Conservation (phyloP, 1,140 invertebrate genomes). For the Physella acuta region DNA sequence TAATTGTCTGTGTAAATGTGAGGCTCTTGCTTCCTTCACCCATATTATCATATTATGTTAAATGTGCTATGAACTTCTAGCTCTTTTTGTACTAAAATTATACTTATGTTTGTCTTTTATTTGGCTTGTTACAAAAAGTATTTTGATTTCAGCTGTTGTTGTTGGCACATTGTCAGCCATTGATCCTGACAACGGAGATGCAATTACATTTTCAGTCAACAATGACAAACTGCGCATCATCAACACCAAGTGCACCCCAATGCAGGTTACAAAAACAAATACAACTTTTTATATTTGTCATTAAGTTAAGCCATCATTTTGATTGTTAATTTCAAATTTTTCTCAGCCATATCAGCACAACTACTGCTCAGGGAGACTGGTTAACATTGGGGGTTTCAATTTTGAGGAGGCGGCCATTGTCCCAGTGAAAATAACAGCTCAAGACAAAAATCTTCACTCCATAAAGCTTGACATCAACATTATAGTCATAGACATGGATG, state of each 20-base stretch:
- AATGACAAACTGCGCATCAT: slow-evolving; percentile 25
- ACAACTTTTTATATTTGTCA: too few species aligned
- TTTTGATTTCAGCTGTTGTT: slow-evolving; percentile 27
- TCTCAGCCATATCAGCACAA: too few species aligned
- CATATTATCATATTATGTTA: too few species aligned
- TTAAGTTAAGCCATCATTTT: too few species aligned
- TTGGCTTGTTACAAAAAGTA: too few species aligned
- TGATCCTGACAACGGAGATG: slow-evolving; percentile 37
- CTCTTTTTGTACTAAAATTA: too few species aligned
- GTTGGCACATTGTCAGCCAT: slow-evolving; percentile 38
- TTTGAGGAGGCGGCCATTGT: slow-evolving; percentile 22
- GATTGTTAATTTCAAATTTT: too few species aligned
- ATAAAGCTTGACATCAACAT: slow-evolving; percentile 20
- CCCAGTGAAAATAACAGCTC: slow-evolving; percentile 22
- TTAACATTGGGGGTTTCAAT: slow-evolving; percentile 11
- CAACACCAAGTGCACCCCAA: slow-evolving; percentile 23
- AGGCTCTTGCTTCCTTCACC: too few species aligned
- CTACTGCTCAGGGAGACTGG: slow-evolving; percentile 27
- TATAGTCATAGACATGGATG: slow-evolving; percentile 33
- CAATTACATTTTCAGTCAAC: slow-evolving; percentile 23
- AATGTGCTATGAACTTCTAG: too few species aligned
- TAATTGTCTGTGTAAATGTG: too few species aligned
- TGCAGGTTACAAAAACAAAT: slow-evolving; percentile 33
- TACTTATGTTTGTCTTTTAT: too few species aligned
- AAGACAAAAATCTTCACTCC: slow-evolving; percentile 26